phyloP scores from a whole-genome alignment of 2,113 vertebrate genomes.

The Notarius lentiginosus region DNA sequence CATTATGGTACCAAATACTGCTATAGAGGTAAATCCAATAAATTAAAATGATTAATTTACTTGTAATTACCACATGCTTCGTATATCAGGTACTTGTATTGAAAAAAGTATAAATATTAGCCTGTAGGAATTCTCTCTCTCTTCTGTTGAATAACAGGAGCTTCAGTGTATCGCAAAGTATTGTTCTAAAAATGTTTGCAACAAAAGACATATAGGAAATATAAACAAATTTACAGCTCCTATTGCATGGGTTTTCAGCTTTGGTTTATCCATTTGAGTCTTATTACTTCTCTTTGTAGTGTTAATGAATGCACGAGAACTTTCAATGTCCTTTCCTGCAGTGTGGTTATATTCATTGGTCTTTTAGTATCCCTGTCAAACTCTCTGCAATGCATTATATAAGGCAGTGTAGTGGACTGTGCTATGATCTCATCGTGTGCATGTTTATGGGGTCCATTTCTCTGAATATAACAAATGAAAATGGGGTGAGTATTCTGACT shows the following conservation, averaged over 20 bases:
- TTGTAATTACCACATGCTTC: not conserved
- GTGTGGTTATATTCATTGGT: not conserved
- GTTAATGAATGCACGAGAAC: not conserved
- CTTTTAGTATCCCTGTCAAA: not conserved
- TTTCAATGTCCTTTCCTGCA: not conserved
- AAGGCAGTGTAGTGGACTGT: not conserved
- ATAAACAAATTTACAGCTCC: not conserved
- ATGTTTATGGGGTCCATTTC: not conserved
- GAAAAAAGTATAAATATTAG: not conserved
- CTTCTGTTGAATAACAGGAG: not conserved
- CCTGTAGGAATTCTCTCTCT: not conserved
- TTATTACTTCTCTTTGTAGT: not conserved
- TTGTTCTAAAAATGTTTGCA: not conserved
- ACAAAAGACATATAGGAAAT: not conserved
- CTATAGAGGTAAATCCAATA: not conserved
- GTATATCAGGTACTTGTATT: not conserved
- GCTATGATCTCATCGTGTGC: not conserved
- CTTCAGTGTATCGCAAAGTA: not conserved
- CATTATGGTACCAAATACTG: not conserved
- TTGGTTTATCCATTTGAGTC: no score
- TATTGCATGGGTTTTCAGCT: not conserved
- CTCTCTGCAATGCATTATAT: not conserved
- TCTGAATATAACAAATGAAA: conserved; percentile 13
- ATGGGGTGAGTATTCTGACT: not conserved
- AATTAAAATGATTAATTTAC: not conserved